A percentile compares a stretch with the other conserved stretches of the same genome.
phyloP scores from a whole-genome alignment of 2,888 invertebrate species.

The Endomychus coccineus region DNA sequence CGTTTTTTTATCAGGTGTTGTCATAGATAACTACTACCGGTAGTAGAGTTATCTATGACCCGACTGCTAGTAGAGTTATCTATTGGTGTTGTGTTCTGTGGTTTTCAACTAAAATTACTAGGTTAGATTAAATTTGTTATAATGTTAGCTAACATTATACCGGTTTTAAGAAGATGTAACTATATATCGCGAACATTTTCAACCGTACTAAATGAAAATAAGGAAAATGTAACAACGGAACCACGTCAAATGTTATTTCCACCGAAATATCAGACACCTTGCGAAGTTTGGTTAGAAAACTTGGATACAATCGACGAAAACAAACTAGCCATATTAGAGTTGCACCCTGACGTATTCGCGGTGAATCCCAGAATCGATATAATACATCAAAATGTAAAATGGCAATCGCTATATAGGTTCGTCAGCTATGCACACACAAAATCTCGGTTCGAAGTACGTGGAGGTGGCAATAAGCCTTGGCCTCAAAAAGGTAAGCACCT shows the following conservation, averaged over 20 bases:
- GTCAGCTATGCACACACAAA: constrained; percentile 76
- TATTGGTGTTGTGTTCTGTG: too few relatives aligned
- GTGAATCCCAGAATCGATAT: constrained; percentile 78
- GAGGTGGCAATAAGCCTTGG: constrained; percentile 93
- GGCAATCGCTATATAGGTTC: constrained; percentile 77
- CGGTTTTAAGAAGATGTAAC: too few relatives aligned
- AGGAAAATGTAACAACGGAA: constrained; percentile 13
- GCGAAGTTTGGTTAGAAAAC: constrained; percentile 85
- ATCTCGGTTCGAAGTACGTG: constrained; percentile 75
- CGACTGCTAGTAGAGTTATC: too few relatives aligned
- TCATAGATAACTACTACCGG: too few relatives aligned
- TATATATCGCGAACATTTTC: neutral
- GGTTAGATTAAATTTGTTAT: too few relatives aligned
- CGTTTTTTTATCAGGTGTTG: too few relatives aligned
- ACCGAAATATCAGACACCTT: constrained; percentile 52
- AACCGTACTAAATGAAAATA: neutral
- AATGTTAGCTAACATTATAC: too few relatives aligned
- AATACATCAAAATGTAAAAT: constrained; percentile 74
- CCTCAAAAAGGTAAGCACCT: constrained; percentile 74
- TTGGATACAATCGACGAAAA: constrained; percentile 66
- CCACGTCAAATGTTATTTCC: constrained; percentile 47
- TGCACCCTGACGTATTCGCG: constrained; percentile 87
- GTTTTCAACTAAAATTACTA: too few relatives aligned
- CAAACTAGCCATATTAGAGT: constrained; percentile 74
- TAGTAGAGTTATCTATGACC: too few relatives aligned